Base-by-base conservation (phyloP, 2,888 invertebrate species). In the Chrysomela aeneicollis region DNA sequence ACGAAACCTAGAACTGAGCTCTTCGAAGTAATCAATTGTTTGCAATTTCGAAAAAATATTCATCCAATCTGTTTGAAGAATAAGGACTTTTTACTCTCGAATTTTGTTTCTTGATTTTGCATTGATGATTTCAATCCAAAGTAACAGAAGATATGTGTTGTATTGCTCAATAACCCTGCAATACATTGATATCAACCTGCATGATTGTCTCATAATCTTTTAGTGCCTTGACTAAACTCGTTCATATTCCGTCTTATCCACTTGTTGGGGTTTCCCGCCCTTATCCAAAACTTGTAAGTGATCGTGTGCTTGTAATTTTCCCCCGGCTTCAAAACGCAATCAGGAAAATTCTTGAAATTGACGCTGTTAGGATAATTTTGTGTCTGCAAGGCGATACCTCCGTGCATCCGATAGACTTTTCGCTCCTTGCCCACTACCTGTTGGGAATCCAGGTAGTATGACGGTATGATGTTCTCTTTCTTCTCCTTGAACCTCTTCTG, bases 311-410 rank as follows among this genome's bases (percentile, higher is more conserved):
- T 82, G 77, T 94, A 94, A 5, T 85, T 84, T 71, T 91, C 86
- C 0, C 90, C 90, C 0, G 93, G 93, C 70, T 87, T 86, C 42
- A 94, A 75, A 57, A 92, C 84, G 5, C 88, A 85, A 66, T 86
- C 87, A 0, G 94, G 94, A 73, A 94, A 94, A 74, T 90, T 89
- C 70, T 82, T 90, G 78, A 91, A 87, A 82, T 95, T 92, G 1
- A 93, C 85, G 1, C 95, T 92, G 82, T 96, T 92, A 0, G 97
- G 96, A 82, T 90, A 96, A 79, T 94, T 93, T 82, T 97, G 95
- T 0, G 96, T 92, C 84, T 95, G 94, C 51, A 96, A 82, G 74
- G 94, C 93, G 77, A 97, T 90, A 2, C 90, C 93, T 0, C 90
- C 90, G 73, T 94, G 93, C 70, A 89, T 90, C 22, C 32, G 52